A percentile compares a stretch with the other conserved stretches of the same genome.
These are phyloP conservation scores for Diloba caeruleocephala DNA, from an alignment of 2,888 invertebrate genomes.

Conservation along the genomic window DNA sequence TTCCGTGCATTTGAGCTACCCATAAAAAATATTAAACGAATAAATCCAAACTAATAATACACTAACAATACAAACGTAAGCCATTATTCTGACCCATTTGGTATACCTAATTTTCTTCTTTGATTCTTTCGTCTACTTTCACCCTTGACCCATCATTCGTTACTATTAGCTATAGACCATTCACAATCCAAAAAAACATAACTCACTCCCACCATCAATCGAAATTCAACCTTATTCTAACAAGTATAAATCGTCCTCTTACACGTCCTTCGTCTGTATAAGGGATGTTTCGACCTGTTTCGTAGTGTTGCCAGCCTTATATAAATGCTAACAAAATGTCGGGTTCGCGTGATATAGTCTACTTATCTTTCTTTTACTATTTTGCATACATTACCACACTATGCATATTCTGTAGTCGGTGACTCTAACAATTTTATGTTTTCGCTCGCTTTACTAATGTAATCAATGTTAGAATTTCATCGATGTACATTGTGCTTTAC, in stretches of 20 bases:
- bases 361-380: slow-evolving; percentile 83
- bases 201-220: slow-evolving; percentile 25
- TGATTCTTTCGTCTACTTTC: slow-evolving; percentile 69
- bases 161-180: slow-evolving; percentile 73
- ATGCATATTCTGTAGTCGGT: slow-evolving; percentile 69
- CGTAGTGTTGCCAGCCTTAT: slow-evolving; percentile 69
- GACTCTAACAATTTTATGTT: slow-evolving; percentile 67
- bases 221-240: slow-evolving; percentile 56
- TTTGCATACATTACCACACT: slow-evolving; percentile 84
- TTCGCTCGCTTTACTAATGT: slow-evolving; percentile 38
- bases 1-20: background rate
- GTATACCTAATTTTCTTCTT: slow-evolving; percentile 71
- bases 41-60: slow-evolving; percentile 42
- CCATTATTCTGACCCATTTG: slow-evolving; percentile 50
- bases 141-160: slow-evolving; percentile 85
- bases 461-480: slow-evolving; percentile 33
- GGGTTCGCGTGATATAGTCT: slow-evolving; percentile 82
- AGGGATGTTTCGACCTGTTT: slow-evolving; percentile 54
- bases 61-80: slow-evolving; percentile 41
- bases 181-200: slow-evolving; percentile 48
- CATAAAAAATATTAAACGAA: slow-evolving; percentile 17
- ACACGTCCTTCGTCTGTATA: slow-evolving; percentile 19
- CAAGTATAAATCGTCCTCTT: slow-evolving; percentile 48
- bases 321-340: slow-evolving; percentile 87
- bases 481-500: slow-evolving; percentile 5